Base-by-base conservation (phyloP, 2,113 vertebrate genomes). In the Mesitornis unicolor region DNA sequence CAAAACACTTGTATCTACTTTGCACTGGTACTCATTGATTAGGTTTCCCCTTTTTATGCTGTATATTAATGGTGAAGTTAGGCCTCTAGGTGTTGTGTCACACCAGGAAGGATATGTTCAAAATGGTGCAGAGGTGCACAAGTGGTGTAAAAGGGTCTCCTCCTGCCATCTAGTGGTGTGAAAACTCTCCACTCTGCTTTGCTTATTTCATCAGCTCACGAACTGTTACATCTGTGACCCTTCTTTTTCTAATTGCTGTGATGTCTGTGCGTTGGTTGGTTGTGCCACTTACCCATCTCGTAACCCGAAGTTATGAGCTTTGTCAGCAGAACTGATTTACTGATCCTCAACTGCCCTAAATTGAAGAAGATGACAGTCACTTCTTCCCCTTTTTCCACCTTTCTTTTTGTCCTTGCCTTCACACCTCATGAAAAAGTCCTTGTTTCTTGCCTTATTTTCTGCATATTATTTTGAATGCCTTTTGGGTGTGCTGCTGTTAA, bases 161-260 rank as follows among this genome's bases (percentile, higher is more conserved):
- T 90, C 67, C 64, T 89, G 91, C 94, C 91, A 94, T 73, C 87
- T 95, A 79, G 87, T 35, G 94, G 84, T 64, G 4, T 14, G 10
- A 50, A 22, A 50, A 69, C 8, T 59, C 35, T 51, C 12, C 11
- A 2, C 22, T 59, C 3, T 26, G 29, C 11, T 38, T 26, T 54
- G 33, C 20, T 75, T 75, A 7, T n/a, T 65, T 82, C 33, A 21
- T 28, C 9, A n/a, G 42, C 53, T 64, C 11, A 16, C 18, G 10
- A 85, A 43, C 48, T 50, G 16, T 16, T 65, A 4, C 1, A 2
- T n/a, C 33, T 65, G 25, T 1, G 1, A 20, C 19, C 7, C 36
- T 40, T 43, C 14, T 12, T 50, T 42, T 35, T 21, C 15, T 22
- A 11, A 25, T 14, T 83, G 18, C n/a, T 48, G 51, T 35, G 35